Evolutionary conservation across 2,888 invertebrate species (phyloP).

Genomic region (Lymantria dispar): DNA sequence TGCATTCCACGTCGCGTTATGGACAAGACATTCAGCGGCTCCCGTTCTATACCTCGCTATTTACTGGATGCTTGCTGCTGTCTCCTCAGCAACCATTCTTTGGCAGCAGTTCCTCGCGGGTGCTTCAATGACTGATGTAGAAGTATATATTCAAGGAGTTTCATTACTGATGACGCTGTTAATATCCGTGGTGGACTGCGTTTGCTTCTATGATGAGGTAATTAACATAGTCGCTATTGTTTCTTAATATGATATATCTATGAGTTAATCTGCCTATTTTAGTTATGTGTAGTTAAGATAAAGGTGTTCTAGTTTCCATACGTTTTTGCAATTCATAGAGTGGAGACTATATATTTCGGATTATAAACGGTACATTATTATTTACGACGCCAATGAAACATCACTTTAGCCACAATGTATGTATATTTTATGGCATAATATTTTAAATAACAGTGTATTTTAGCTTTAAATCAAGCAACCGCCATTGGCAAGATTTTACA

Average conservation of each 20-base stretch:
- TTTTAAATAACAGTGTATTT: too few relatives aligned
- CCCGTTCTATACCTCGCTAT: conserved; percentile 70
- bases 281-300: too few relatives aligned
- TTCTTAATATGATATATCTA: background rate
- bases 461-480: too few relatives aligned
- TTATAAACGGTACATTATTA: too few relatives aligned
- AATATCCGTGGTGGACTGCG: conserved; percentile 59
- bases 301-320: too few relatives aligned
- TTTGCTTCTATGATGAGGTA: conserved; percentile 76
- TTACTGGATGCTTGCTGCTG: conserved; percentile 68
- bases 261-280: background rate
- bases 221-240: background rate
- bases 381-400: too few relatives aligned
- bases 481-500: too few relatives aligned
- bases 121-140: conserved; percentile 41
- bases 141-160: conserved; percentile 57
- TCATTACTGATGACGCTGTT: conserved; percentile 51
- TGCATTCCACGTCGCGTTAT: conserved; percentile 63
- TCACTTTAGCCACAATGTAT: too few relatives aligned
- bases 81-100: conserved; percentile 52
- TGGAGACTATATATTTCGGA: too few relatives aligned
- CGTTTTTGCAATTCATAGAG: too few relatives aligned
- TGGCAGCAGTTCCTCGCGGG: conserved; percentile 46
- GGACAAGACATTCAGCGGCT: conserved; percentile 64
- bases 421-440: too few relatives aligned